Base-by-base conservation (phyloP, 2,797 vertebrate genomes). In the Choloepus didactylus region DNA sequence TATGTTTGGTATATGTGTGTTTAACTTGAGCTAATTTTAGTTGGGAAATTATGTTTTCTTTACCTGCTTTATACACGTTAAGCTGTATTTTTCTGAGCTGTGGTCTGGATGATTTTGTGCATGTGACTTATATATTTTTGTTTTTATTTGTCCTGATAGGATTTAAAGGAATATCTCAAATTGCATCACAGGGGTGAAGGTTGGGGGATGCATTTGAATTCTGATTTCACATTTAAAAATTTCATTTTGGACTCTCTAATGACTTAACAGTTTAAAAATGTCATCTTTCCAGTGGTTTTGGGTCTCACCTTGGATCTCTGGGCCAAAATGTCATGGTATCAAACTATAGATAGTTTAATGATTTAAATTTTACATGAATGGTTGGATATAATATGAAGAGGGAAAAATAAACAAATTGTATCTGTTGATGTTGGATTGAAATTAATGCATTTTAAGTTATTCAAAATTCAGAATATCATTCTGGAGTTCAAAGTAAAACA, bases 1-100 rank as follows among this genome's bases (percentile, higher is more conserved):
- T 96, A 94, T 85, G 73, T 87, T 98, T 97, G 95, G 89, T 85
- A 4, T 76, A 81, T 25, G 49, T 95, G 21, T 93, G 97, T 97
- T 98, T 98, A 98, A 97, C 96, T 97, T 96, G 9, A 98, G 96
- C 76, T 96, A 95, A 97, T 97, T 97, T 96, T 93, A 96, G 97
- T 80, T 93, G 87, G 66, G 89, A 83, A 73, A 96, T 97, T 94
- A 96, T 1, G 82, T 96, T 97, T 87, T 66, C 49, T 97, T 97
- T 92, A 95, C 73, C 67, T 96, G 44, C 64, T 97, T 95, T 89
- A 41, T 95, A 49, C 92, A 96, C 93, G 77, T 81, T 95, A 77
- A 96, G 66, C 12, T 21, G 35, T 91, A 89, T 76, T 89, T 92
- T 81, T 96, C 46, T 27, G 51, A 88, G 84, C 49, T 93, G 35